Percentiles rank a stretch among this genome's conserved stretches.
These are phyloP conservation scores for Drosophila siamana DNA, from an alignment of 2,888 invertebrate species.

Conservation along the genomic window DNA sequence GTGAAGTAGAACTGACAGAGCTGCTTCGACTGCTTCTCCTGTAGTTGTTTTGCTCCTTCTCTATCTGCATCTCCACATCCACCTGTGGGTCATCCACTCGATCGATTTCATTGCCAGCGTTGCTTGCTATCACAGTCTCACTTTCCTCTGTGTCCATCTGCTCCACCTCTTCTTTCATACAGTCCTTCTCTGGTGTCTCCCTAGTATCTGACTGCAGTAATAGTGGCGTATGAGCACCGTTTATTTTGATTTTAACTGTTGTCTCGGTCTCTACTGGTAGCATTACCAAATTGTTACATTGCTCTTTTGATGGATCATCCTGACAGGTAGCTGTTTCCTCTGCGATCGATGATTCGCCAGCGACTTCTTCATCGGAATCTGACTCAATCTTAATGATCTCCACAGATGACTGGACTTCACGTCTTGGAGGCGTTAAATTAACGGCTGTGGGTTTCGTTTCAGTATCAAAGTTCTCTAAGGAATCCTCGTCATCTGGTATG, in stretches of 20 bases:
- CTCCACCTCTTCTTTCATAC: conserved; percentile 1
- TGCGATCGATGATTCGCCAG: background rate
- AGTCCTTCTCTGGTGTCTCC: background rate
- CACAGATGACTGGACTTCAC: conserved; percentile 10
- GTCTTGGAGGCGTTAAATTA: conserved; percentile 8
- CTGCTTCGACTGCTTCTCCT: conserved; percentile 56
- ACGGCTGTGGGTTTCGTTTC: conserved; percentile 16
- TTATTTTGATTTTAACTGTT: conserved; percentile 40
- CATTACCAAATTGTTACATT: conserved; percentile 13
- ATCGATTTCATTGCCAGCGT: conserved; percentile 28
- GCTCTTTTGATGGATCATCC: background rate
- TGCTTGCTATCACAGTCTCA: conserved; percentile 55
- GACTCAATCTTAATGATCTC: conserved; percentile 54
- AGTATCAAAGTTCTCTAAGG: conserved; percentile 19
- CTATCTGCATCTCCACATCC: background rate
- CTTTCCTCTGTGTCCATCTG: conserved; percentile 1
- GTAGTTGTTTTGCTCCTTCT: conserved; percentile 14
- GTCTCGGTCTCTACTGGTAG: conserved; percentile 6
- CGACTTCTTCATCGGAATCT: conserved; percentile 35
- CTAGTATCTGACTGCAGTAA: background rate
- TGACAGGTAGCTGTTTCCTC: background rate
- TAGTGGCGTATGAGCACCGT: conserved; percentile 38
- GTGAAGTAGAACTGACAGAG: conserved; percentile 81
- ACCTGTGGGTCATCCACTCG: background rate
- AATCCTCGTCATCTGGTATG: conserved; percentile 47